These are phyloP conservation scores for Nannoperca obscura DNA, from an alignment of 2,797 vertebrate species.

Conservation along the genomic window DNA sequence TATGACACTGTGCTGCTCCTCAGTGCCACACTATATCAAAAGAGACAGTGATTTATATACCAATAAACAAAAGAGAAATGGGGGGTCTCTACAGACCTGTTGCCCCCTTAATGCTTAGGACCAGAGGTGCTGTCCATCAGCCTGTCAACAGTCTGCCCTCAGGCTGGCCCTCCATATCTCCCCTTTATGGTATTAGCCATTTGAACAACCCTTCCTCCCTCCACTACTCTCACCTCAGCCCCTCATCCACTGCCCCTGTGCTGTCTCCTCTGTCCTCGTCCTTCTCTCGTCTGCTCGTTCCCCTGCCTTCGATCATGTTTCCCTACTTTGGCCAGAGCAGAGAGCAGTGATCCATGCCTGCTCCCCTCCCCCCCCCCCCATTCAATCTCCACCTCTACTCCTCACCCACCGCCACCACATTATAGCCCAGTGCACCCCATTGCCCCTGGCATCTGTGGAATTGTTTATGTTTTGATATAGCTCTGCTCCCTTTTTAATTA, in stretches of 20 bases:
- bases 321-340: slow-evolving; percentile 57
- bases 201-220: slow-evolving; percentile 53
- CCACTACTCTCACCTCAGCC: slow-evolving; percentile 22
- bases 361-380: neutral
- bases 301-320: slow-evolving; percentile 72
- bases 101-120: slow-evolving; percentile 56
- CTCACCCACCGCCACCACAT: slow-evolving; percentile 10
- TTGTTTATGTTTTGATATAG: slow-evolving; percentile 80
- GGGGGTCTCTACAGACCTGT: slow-evolving; percentile 55
- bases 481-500: slow-evolving; percentile 73
- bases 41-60: slow-evolving; percentile 57
- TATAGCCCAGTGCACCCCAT: slow-evolving; percentile 42
- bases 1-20: slow-evolving; percentile 10
- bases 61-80: slow-evolving; percentile 64
- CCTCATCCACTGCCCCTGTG: slow-evolving; percentile 50
- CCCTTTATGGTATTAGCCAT: slow-evolving; percentile 74
- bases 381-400: slow-evolving; percentile 12
- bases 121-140: slow-evolving; percentile 78
- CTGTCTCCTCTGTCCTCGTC: slow-evolving; percentile 60
- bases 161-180: slow-evolving; percentile 57
- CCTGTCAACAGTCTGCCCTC: slow-evolving; percentile 74
- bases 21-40: slow-evolving; percentile 18
- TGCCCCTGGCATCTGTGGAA: slow-evolving; percentile 70
- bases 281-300: slow-evolving; percentile 64
- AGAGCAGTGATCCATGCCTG: slow-evolving; percentile 22